A percentile compares a stretch with the other conserved stretches of the same genome.
These are phyloP conservation scores for Galerucella pusilla DNA, from an alignment of 2,888 invertebrate genomes.

Conservation along the genomic window DNA sequence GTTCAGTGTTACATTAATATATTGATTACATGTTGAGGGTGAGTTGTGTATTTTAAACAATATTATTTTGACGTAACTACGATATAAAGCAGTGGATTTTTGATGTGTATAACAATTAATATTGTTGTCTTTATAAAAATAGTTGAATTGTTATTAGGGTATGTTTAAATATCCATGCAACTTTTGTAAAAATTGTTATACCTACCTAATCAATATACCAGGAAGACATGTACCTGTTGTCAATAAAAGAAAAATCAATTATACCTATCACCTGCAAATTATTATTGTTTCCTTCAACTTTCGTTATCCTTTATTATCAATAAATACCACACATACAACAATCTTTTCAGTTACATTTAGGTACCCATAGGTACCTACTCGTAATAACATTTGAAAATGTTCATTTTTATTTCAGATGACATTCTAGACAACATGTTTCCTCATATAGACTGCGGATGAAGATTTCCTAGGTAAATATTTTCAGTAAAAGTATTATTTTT, in stretches of 20 bases:
- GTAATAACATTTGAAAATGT: background rate
- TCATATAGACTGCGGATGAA: slow-evolving; percentile 70
- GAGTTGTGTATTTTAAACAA: background rate
- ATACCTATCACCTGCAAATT: background rate
- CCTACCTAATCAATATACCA: too few relatives aligned
- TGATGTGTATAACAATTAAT: too few relatives aligned
- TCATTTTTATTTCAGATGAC: slow-evolving; percentile 61
- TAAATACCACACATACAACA: too few relatives aligned
- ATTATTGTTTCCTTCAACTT: background rate
- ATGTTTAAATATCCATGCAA: background rate
- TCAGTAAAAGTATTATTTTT: background rate
- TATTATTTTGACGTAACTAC: background rate
- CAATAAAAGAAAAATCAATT: slow-evolving; percentile 12
- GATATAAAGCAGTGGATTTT: background rate
- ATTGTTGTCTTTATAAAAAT: too few relatives aligned
- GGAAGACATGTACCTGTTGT: slow-evolving; percentile 15
- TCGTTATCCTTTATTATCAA: too few relatives aligned
- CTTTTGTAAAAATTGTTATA: background rate
- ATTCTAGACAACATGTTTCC: slow-evolving; percentile 60
- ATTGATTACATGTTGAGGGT: slow-evolving; percentile 3
- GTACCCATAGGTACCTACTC: background rate
- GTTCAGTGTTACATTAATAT: background rate
- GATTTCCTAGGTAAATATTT: slow-evolving; percentile 52
- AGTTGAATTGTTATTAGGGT: too few relatives aligned
- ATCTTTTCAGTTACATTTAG: too few relatives aligned